Base-by-base conservation (phyloP, 2,888 invertebrate genomes). In the Melipona beecheii region DNA sequence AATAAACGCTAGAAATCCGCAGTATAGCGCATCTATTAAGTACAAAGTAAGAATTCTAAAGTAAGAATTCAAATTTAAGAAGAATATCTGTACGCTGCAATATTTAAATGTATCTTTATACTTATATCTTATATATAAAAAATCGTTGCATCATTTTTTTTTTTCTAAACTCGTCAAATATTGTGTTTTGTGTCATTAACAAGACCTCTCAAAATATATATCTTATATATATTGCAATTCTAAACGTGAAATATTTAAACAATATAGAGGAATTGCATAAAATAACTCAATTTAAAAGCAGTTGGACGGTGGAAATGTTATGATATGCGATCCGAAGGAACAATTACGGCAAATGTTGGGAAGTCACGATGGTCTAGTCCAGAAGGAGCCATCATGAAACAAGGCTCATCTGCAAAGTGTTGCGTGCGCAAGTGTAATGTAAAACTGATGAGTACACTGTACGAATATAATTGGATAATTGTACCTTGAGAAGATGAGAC, bases 301-400 rank as follows among this genome's bases (percentile, higher is more conserved):
- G 52, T 21, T 70, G 54, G 36, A 54, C 36, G 15, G 13, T 24
- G 11, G 68, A 54, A 62, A 60, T 52, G 43, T 69, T 62, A 73
- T 73, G 78, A 73, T 66, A 73, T 17, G 36, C n/a, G 68, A 68
- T 58, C 58, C 58, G 31, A 27, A 27, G 19, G 56, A 65, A 77
- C 77, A 43, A 64, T 71, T 64, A 54, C 71, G 13, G 64, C 56
- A 49, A 77, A 77, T 65, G 71, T 54, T 54, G 17, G 43, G 19
- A 77, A 71, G 77, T 77, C 77, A 77, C 77, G 77, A 77, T n/a
- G 71, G 50, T 50, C 68, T 60, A 50, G 15, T 66, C 36, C 13
- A 21, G 43, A 27, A 54, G 54, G 24, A 54, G 27, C 54, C 74
- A 56, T 56, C 43, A 5, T 52, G 65, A 64, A 75, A 66, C 50